A percentile compares a stretch with the other conserved stretches of the same genome.
Evolutionary conservation across 2,797 vertebrate species (phyloP).

Genomic region (Spheniscus humboldti): DNA sequence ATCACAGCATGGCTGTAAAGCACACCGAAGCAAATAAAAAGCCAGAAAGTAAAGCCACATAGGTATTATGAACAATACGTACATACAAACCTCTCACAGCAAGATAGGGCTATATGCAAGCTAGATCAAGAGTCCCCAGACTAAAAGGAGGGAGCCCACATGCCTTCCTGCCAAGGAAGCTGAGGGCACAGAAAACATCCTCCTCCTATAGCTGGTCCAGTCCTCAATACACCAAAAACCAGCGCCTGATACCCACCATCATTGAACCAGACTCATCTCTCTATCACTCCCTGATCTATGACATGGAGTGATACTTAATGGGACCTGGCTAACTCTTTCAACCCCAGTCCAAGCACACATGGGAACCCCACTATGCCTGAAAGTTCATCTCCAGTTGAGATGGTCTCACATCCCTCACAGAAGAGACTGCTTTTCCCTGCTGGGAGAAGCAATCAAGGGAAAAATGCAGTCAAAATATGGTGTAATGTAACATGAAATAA

Average conservation of each 20-base stretch:
- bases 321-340: neutral
- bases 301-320: neutral
- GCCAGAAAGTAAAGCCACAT: neutral
- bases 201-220: neutral
- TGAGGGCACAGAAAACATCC: neutral
- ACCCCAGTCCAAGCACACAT: accelerated
- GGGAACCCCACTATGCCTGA: neutral
- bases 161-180: neutral
- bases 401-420: neutral
- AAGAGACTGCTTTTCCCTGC: neutral
- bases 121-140: neutral
- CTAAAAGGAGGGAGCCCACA: neutral
- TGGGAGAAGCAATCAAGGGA: neutral
- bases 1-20: neutral
- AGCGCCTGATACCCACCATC: neutral
- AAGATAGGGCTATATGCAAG: neutral
- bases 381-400: neutral
- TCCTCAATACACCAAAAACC: neutral
- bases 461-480: neutral
- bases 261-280: neutral
- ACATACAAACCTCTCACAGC: neutral
- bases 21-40: neutral
- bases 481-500: neutral
- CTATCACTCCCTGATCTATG: neutral
- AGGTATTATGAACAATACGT: neutral